Percentiles rank a stretch among this genome's conserved stretches.
Evolutionary conservation across 2,797 vertebrate species (phyloP).

Genomic region (Enteromius afrohamiltoni): DNA sequence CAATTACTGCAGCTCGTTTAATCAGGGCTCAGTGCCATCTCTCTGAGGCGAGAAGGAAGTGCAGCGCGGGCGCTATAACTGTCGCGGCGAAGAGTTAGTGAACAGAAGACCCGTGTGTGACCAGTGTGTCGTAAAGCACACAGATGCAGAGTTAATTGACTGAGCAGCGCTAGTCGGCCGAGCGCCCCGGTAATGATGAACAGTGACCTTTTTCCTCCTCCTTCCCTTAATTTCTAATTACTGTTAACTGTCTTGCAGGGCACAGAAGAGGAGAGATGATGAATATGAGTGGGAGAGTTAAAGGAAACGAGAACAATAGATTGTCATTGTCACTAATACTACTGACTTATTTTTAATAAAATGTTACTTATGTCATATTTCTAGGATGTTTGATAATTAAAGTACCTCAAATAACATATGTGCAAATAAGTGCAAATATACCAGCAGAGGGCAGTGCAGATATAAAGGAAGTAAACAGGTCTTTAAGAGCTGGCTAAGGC

Average conservation of each 20-base stretch:
- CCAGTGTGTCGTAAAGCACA: slow-evolving; percentile 93
- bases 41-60: slow-evolving; percentile 80
- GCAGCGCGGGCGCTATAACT: slow-evolving; percentile 80
- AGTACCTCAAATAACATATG: not conserved
- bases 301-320: slow-evolving; percentile 21
- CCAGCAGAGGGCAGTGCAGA: slow-evolving; percentile 55
- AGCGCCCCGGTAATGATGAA: slow-evolving; percentile 88
- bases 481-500: not conserved
- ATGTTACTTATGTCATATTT: not conserved
- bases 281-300: slow-evolving; percentile 34
- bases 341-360: slow-evolving; percentile 63
- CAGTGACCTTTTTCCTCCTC: slow-evolving; percentile 82
- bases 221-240: slow-evolving; percentile 89
- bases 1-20: slow-evolving; percentile 93
- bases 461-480: not conserved
- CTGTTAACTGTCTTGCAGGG: slow-evolving; percentile 69
- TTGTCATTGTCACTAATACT: slow-evolving; percentile 76
- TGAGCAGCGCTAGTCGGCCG: slow-evolving; percentile 89
- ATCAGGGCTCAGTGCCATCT: slow-evolving; percentile 87
- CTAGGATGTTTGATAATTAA: not conserved
- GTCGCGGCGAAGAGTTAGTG: slow-evolving; percentile 90
- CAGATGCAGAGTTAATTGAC: slow-evolving; percentile 99
- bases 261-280: slow-evolving; percentile 54
- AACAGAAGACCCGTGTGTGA: slow-evolving; percentile 77
- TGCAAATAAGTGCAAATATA: not conserved